phyloP scores from a whole-genome alignment of 2,113 vertebrate genomes.

The Mobula hypostoma region DNA sequence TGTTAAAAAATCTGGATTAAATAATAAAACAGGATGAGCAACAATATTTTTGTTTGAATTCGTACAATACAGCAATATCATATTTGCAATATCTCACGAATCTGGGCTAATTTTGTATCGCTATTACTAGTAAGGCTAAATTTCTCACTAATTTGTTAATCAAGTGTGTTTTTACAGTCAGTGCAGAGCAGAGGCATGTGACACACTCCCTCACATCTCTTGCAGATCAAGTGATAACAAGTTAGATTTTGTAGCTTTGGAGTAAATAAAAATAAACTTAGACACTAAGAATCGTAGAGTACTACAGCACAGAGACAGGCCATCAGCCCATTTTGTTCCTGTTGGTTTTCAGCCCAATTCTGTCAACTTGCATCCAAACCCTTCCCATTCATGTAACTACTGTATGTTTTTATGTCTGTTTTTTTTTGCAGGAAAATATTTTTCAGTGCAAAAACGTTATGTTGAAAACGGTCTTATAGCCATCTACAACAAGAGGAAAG shows the following conservation, averaged over 20 bases:
- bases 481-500: too few relatives aligned
- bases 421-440: neutral
- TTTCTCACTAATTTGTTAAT: neutral
- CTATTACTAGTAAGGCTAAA: neutral
- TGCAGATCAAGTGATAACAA: neutral
- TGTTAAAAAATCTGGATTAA: neutral
- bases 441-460: neutral
- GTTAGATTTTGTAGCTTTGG: neutral
- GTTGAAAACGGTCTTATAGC: too few relatives aligned
- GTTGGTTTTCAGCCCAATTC: too few relatives aligned
- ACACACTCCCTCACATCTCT: neutral
- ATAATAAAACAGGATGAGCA: slow-evolving; percentile 11
- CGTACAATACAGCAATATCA: neutral
- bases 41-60: neutral
- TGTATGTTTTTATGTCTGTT: too few relatives aligned
- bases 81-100: neutral
- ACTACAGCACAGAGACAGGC: too few relatives aligned
- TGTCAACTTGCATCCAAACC: too few relatives aligned
- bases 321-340: too few relatives aligned
- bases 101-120: neutral
- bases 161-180: neutral
- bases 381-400: too few relatives aligned
- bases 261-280: neutral
- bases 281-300: neutral
- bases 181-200: neutral